Percentiles rank a stretch among this genome's conserved stretches.
phyloP scores from a whole-genome alignment of 2,888 invertebrate genomes.

The Copidosoma aretas region DNA sequence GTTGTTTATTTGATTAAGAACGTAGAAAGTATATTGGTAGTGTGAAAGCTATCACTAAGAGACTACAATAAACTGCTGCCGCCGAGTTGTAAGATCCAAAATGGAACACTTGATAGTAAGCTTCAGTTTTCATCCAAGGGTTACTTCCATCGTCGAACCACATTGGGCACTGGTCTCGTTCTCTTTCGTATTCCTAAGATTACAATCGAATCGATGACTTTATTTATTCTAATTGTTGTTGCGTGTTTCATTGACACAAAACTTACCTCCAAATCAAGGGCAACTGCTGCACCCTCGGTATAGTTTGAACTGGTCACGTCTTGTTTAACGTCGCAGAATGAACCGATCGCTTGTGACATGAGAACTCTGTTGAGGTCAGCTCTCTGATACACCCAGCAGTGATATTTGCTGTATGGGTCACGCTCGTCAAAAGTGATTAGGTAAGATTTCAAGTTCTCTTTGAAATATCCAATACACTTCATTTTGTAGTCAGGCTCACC shows the following conservation, averaged over 20 bases:
- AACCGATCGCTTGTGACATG: conserved; percentile 86
- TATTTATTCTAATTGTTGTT: background rate
- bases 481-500: conserved; percentile 94
- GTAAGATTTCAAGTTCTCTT: conserved; percentile 96
- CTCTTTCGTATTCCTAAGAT: conserved; percentile 60
- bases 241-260: conserved; percentile 67
- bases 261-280: conserved; percentile 80
- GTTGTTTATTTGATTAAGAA: background rate
- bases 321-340: conserved; percentile 89
- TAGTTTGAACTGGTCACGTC: conserved; percentile 88
- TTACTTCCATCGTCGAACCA: conserved; percentile 92
- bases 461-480: conserved; percentile 98
- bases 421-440: conserved; percentile 94
- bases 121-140: conserved; percentile 80
- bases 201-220: background rate
- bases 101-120: conserved; percentile 75
- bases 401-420: conserved; percentile 93
- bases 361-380: conserved; percentile 88
- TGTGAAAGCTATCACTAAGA: background rate
- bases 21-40: background rate
- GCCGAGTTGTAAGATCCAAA: conserved; percentile 62
- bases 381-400: conserved; percentile 98
- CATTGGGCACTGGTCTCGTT: conserved; percentile 95
- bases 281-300: conserved; percentile 91
- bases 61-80: background rate